Evolutionary conservation across 2,113 vertebrate genomes (phyloP), one percentile per base, ranked within the genome.

Genomic region (Chascanopsetta lugubris): DNA sequence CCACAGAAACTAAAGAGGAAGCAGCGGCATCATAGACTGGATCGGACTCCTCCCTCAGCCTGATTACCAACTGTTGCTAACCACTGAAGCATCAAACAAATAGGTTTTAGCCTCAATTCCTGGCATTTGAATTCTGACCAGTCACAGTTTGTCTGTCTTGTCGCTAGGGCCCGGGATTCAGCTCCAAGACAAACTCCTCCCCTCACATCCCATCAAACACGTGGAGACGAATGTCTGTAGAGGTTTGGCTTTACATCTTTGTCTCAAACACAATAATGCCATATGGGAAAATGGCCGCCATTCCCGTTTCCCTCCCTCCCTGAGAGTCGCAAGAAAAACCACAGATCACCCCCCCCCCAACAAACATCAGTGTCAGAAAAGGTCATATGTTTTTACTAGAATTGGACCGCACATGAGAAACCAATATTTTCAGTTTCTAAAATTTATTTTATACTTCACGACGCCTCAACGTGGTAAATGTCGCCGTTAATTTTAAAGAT

Each of bases 1-100:
- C 92, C 62, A 87, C 88, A 4, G 93, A 94, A 54, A 89, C 92
- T 85, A 62, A 75, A 36, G 18, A 86, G 56, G 82, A 77, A n/a
- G 63, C 71, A 2, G 75, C 72, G 2, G 74, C 74, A 8, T 90
- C 90, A 11, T 92, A 92, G 80, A 72, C 57, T 47, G 51, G 48
- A 45, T 60, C 58, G 5, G 8, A 20, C 34, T 62, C 17, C 27
- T 72, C 42, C 54, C 66, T 34, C 30, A 62, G 69, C 36, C 50
- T 55, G n/a, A 69, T n/a, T n/a, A n/a, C n/a, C n/a, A 57, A 78
- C 68, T 76, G 67, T 49, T 67, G 58, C 45, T 43, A 70, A 81
- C 42, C 70, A 67, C 67, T 78, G 49, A 70, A 56, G 55, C n/a
- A 45, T 3, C n/a, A n/a, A 57, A 61, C 18, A 36, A 11, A 18